phyloP scores from a whole-genome alignment of 1,140 invertebrate species.

The Magallana angulata region DNA sequence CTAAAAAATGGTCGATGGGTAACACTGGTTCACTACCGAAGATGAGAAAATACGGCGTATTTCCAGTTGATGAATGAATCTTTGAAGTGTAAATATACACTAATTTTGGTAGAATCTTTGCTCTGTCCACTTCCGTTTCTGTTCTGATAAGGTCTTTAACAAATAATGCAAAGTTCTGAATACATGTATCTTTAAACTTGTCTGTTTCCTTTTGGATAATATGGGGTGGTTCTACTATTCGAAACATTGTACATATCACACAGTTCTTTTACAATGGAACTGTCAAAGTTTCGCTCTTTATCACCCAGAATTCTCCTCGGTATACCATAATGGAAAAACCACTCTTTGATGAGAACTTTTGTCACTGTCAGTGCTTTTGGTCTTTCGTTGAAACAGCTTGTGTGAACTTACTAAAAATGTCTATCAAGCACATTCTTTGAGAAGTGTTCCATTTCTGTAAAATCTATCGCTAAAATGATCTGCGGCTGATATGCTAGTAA shows the following conservation, averaged over 20 bases:
- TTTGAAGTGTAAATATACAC: constrained; percentile 36
- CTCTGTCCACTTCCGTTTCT: constrained; percentile 26
- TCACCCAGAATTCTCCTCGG: no score
- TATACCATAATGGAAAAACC: no score
- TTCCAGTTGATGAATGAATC: constrained; percentile 30
- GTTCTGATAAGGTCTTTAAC: constrained; percentile 38
- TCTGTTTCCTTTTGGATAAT: constrained; percentile 38
- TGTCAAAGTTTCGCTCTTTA: no score
- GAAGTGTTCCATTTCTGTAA: constrained; percentile 41
- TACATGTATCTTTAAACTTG: constrained; percentile 36
- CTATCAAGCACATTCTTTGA: constrained; percentile 42
- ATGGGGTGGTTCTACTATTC: constrained; percentile 48
- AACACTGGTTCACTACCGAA: constrained; percentile 36
- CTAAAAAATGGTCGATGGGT: constrained; percentile 36
- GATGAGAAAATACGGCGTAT: constrained; percentile 34
- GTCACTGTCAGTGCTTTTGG: not conserved
- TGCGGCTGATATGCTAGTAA: constrained; percentile 38
- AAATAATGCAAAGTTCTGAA: constrained; percentile 40
- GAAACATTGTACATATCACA: constrained; percentile 31
- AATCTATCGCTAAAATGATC: constrained; percentile 20
- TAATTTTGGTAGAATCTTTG: not conserved
- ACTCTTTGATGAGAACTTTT: no score
- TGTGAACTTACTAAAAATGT: constrained; percentile 28
- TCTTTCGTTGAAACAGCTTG: constrained; percentile 29
- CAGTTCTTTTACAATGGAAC: constrained; percentile 39